Evolutionary conservation across 2,888 invertebrate species (phyloP).

Genomic region (Timema podura): DNA sequence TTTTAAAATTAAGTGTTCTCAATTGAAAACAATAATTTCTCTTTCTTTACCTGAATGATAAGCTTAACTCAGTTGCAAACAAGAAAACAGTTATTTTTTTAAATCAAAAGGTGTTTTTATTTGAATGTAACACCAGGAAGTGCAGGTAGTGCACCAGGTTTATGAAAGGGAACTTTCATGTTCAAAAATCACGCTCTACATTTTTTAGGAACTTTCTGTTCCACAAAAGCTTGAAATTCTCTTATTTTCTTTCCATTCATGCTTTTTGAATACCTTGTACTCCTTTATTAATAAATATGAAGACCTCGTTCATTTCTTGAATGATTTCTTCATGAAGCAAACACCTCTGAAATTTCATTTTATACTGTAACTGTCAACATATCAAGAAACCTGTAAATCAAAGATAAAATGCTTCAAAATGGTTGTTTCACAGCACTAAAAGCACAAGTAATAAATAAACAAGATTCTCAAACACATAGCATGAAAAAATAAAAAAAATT

Average conservation of each 20-base stretch:
- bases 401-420: too few species aligned
- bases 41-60: constrained; percentile 5
- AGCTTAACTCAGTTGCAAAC: constrained; percentile 5
- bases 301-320: neutral
- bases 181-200: neutral
- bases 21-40: neutral
- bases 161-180: constrained; percentile 11
- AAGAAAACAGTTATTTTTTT: constrained; percentile 8
- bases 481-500: too few species aligned
- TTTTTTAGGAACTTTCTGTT: constrained; percentile 3
- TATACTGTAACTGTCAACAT: neutral
- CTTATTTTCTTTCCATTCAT: constrained; percentile 4
- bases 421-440: too few species aligned
- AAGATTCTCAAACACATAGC: too few species aligned
- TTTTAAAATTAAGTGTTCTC: constrained; percentile 3
- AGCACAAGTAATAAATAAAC: too few species aligned
- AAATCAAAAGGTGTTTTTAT: constrained; percentile 2
- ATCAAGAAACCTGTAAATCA: too few species aligned
- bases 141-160: neutral
- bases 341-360: constrained; percentile 10
- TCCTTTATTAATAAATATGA: neutral
- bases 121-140: constrained; percentile 1
- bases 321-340: constrained; percentile 3
- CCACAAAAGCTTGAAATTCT: neutral
- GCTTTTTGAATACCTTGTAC: constrained; percentile 1